Base-by-base conservation (phyloP, 2,113 vertebrate species). In the Prochilodus magdalenae region DNA sequence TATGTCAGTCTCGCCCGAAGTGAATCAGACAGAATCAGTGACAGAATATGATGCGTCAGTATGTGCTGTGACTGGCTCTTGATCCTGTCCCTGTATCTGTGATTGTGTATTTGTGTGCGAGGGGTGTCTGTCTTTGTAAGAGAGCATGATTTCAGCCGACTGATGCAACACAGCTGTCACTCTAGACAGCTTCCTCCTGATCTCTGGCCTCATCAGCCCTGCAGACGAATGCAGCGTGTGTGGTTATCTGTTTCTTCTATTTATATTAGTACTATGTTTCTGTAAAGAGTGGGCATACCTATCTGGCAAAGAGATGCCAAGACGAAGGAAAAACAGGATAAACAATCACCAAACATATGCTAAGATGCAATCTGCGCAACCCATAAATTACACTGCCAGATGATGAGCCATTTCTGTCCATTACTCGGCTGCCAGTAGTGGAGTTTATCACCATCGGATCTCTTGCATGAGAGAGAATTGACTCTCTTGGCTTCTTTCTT, bases 101-200 rank as follows among this genome's bases (percentile, higher is more conserved):
- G 40, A 24, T 15, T n/a, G 67, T 13, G 69, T 77, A 26, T 51
- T 16, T 75, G 33, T 27, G 51, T 76, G 36, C 36, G 12, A 47
- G 77, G 62, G 57, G n/a, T 30, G 55, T 72, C 26, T 49, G 55
- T 63, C 12, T 77, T 18, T 69, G 49, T 70, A 77, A 69, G 49
- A 33, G n/a, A 36, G 53, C 77, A 69, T 65, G 15, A 53, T 77
- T 74, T 36, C 51, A n/a, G 79, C 63, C 59, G 36, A 24, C 53
- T 71, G 81, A 79, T 75, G 66, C 73, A 33, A 29, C 75, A 53
- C 67, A 65, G 44, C 78, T 75, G 84, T 83, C 84, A 79, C 26
- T 82, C 65, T 59, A 22, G 15, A 20, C 81, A 66, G 80, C 47
- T 72, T 75, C 75, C 65, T 33, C 30, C 24, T 80, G 76, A 80